phyloP scores from a whole-genome alignment of 1,140 invertebrate species.

The Artemia franciscana region DNA sequence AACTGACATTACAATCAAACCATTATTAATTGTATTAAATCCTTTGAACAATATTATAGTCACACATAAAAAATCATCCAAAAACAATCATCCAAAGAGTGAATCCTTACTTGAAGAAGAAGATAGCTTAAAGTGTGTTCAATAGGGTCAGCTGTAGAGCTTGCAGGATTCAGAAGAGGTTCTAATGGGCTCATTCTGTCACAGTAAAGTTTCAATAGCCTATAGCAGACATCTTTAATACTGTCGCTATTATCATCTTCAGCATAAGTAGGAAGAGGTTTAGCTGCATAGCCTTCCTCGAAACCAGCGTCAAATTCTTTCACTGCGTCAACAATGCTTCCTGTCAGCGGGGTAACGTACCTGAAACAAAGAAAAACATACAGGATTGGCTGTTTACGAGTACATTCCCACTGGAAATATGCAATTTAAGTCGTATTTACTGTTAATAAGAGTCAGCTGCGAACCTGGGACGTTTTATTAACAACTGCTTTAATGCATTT shows the following conservation, averaged over 20 bases:
- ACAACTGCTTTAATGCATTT: too few relatives aligned
- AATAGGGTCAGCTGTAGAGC: constrained; percentile 48
- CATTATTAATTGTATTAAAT: too few relatives aligned
- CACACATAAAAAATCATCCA: neutral
- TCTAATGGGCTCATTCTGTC: constrained; percentile 37
- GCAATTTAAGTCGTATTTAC: too few relatives aligned
- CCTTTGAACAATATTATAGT: too few relatives aligned
- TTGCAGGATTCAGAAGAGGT: constrained; percentile 41
- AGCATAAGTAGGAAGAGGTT: constrained; percentile 30
- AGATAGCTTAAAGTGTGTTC: constrained; percentile 35
- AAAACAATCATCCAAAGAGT: neutral
- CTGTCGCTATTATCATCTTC: neutral
- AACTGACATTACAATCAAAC: neutral
- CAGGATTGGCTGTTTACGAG: too few relatives aligned
- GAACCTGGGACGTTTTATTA: too few relatives aligned
- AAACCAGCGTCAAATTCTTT: constrained; percentile 40
- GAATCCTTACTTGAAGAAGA: neutral
- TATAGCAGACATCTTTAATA: constrained; percentile 50
- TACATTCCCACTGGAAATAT: too few relatives aligned
- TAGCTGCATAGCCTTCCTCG: constrained; percentile 25
- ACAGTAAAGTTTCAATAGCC: constrained; percentile 49
- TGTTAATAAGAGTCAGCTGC: too few relatives aligned
- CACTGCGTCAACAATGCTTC: constrained; percentile 39
- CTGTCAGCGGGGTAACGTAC: constrained; percentile 36
- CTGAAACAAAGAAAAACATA: constrained; percentile 19